Percentiles rank a stretch among this genome's conserved stretches.
Conservation (phyloP, 2,888 invertebrate genomes). For the Callinectes sapidus region DNA sequence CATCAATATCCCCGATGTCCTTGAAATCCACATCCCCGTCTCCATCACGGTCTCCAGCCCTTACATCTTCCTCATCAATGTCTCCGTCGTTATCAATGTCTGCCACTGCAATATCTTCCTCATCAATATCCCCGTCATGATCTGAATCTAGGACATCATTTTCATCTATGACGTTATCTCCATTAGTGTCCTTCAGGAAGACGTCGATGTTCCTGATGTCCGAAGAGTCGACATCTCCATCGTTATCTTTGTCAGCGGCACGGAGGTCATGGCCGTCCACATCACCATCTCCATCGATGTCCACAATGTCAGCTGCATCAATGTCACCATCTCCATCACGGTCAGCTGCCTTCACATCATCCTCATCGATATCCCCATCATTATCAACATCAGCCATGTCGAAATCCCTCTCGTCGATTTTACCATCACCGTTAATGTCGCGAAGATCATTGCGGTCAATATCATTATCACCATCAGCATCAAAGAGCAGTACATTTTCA, state of each 20-base stretch:
- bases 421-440: slow-evolving; percentile 66
- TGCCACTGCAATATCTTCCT: slow-evolving; percentile 72
- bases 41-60: slow-evolving; percentile 69
- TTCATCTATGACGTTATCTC: slow-evolving; percentile 57
- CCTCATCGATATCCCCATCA: slow-evolving; percentile 67
- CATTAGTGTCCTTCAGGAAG: slow-evolving; percentile 67
- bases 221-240: slow-evolving; percentile 63
- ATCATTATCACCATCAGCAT: slow-evolving; percentile 58
- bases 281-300: slow-evolving; percentile 69
- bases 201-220: slow-evolving; percentile 61
- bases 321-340: slow-evolving; percentile 69
- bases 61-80: slow-evolving; percentile 61
- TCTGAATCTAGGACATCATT: slow-evolving; percentile 67
- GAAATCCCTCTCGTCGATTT: slow-evolving; percentile 54
- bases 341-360: slow-evolving; percentile 65
- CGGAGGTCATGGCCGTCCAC: slow-evolving; percentile 66
- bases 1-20: slow-evolving; percentile 70
- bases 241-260: slow-evolving; percentile 64
- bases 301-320: slow-evolving; percentile 68
- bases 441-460: slow-evolving; percentile 55
- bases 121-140: slow-evolving; percentile 72
- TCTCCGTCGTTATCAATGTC: slow-evolving; percentile 72
- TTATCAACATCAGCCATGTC: slow-evolving; percentile 59
- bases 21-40: slow-evolving; percentile 69
- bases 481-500: slow-evolving; percentile 56